A percentile compares a stretch with the other conserved stretches of the same genome.
phyloP scores from a whole-genome alignment of 2,797 vertebrate genomes.

The Babyrousa celebensis region DNA sequence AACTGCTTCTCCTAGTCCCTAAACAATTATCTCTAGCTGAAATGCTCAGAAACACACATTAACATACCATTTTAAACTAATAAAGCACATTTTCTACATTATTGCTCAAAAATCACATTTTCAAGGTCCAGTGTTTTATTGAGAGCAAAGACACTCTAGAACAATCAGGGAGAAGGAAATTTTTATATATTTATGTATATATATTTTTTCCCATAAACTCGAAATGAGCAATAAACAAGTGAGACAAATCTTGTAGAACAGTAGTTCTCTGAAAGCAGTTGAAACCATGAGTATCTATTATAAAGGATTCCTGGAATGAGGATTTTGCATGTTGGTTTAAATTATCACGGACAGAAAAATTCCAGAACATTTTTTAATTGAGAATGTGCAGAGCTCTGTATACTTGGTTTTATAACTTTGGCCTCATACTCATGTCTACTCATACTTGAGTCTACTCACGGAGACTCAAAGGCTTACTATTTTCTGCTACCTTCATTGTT shows the following conservation, averaged over 20 bases:
- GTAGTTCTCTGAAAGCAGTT: not conserved
- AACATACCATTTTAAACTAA: constrained; percentile 17
- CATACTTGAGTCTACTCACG: too few species aligned
- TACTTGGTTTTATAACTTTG: not conserved
- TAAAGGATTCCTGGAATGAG: not conserved
- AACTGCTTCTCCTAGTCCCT: constrained; percentile 54
- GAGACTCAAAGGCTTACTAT: not conserved
- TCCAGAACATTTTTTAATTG: not conserved
- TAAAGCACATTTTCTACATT: constrained; percentile 56
- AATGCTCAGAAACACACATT: constrained; percentile 55
- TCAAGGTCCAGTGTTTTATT: constrained; percentile 26
- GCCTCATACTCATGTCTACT: not conserved
- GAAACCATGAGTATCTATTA: not conserved
- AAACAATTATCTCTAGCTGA: constrained; percentile 60
- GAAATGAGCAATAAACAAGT: not conserved
- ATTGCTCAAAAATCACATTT: constrained; percentile 45
- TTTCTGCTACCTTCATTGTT: not conserved
- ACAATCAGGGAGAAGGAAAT: not conserved
- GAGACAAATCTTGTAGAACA: not conserved
- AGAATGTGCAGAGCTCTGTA: not conserved
- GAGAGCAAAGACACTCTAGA: not conserved
- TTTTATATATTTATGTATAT: not conserved
- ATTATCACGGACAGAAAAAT: not conserved
- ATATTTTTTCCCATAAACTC: not conserved
- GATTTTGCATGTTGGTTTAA: not conserved